Conservation (phyloP, 1,140 invertebrate species). For the Agraylea sexmaculata region DNA sequence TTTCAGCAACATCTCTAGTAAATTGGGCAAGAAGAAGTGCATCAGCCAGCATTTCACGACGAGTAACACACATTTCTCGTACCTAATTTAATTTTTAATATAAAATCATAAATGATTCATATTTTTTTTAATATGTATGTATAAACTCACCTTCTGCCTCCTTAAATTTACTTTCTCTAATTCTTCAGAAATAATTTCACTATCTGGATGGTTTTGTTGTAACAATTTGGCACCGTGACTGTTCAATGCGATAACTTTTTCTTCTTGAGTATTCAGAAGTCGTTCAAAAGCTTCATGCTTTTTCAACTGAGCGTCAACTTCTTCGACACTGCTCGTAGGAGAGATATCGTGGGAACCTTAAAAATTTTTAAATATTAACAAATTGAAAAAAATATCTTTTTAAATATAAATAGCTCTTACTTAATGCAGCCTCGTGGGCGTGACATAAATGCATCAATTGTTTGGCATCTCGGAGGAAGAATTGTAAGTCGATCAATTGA, state of each 20-base stretch:
- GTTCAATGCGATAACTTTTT: slow-evolving; percentile 73
- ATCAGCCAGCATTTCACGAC: slow-evolving; percentile 60
- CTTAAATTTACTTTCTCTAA: slow-evolving; percentile 59
- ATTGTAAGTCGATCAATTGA: slow-evolving; percentile 88
- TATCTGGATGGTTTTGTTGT: slow-evolving; percentile 89
- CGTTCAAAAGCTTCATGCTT: slow-evolving; percentile 89
- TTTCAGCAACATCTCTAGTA: slow-evolving; percentile 76
- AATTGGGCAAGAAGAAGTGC: slow-evolving; percentile 81
- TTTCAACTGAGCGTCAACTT: slow-evolving; percentile 74
- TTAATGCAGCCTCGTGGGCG: slow-evolving; percentile 70
- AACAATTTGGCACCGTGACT: slow-evolving; percentile 83
- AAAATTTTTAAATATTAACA: slow-evolving; percentile 1
- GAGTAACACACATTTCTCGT: slow-evolving; percentile 49
- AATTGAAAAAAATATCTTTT: no score
- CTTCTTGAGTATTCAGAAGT: slow-evolving; percentile 68
- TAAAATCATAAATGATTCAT: not conserved
- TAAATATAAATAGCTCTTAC: no score
- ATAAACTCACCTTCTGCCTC: slow-evolving; percentile 46
- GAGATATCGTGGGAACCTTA: slow-evolving; percentile 33
- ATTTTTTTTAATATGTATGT: not conserved
- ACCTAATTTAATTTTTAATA: slow-evolving; percentile 27
- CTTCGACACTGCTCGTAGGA: slow-evolving; percentile 59
- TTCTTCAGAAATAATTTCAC: slow-evolving; percentile 64
- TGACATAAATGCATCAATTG: slow-evolving; percentile 82
- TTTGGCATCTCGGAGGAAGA: slow-evolving; percentile 90